Base-by-base conservation (phyloP, 2,888 invertebrate species). In the Carpatolechia fugitivella region DNA sequence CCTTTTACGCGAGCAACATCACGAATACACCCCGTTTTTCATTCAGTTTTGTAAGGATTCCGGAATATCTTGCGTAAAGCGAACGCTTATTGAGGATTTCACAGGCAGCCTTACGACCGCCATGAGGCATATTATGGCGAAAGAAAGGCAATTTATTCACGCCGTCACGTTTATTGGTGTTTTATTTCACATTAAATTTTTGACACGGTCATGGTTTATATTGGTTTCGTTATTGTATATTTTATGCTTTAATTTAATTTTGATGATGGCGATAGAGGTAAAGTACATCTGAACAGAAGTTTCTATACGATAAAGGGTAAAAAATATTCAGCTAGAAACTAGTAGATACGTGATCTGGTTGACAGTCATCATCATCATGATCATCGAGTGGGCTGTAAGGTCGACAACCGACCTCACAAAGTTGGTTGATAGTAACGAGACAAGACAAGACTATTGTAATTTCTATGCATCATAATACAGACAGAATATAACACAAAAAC, bases 31-130 rank as follows among this genome's bases (percentile, higher is more conserved):
- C 38, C 20, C n/a, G 10, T 38, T 29, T 14, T 38, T 11, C 16
- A 11, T 48, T 31, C 41, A 31, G 52, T 13, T 47, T 36, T 13
- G n/a, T n/a, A 48, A n/a, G 29, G n/a, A 35, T 40, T 44, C 30
- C 49, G 33, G 44, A 49, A 53, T 41, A 49, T 31, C 44, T 49
- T 44, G 50, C 50, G 44, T 53, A 44, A 54, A 54, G 33, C 47
- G 47, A 51, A 40, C 57, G 47, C 54, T 57, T 57, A 57, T 55
- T 55, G 57, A 35, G 57, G 54, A 55, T 57, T 57, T 57, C 49
- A 16, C 16, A 8, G 35, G 24, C 16, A 8, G 35, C 20, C 40
- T 57, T 57, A 57, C 54, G 54, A 49, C 52, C 48, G 48, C 51
- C 31, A 48, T 31, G 40, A 51, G 51, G 41, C 57, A 24, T 49